Evolutionary conservation across 2,888 invertebrate genomes (phyloP).

Genomic region (Drosophila lutescens): DNA sequence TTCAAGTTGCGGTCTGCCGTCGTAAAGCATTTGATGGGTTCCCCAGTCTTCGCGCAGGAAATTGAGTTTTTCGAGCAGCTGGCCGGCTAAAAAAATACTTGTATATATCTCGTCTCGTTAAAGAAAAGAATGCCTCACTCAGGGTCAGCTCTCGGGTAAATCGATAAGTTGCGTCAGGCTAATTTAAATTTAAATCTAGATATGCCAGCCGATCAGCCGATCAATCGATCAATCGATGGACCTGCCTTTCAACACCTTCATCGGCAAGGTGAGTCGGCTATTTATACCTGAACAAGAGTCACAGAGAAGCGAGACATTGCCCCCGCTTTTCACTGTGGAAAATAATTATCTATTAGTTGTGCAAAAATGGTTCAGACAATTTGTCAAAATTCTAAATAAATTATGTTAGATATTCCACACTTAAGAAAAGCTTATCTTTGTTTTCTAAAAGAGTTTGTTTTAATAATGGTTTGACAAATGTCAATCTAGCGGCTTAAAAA

Average conservation of each 20-base stretch:
- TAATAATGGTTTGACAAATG: too few species aligned
- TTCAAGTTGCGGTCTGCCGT: slow-evolving; percentile 57
- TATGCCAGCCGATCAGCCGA: slow-evolving; percentile 57
- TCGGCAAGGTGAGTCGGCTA: slow-evolving; percentile 52
- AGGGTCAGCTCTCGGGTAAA: slow-evolving; percentile 66
- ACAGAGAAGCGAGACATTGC: slow-evolving; percentile 11
- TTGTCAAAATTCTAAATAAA: too few species aligned
- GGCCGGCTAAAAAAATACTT: slow-evolving; percentile 39
- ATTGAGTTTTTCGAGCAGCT: slow-evolving; percentile 80
- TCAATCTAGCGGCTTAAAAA: too few species aligned
- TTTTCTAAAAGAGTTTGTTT: too few species aligned
- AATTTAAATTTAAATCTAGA: slow-evolving; percentile 62
- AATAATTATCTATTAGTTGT: too few species aligned
- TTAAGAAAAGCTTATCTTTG: too few species aligned
- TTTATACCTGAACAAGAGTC: slow-evolving; percentile 39
- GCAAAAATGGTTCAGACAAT: too few species aligned
- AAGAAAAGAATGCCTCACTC: slow-evolving; percentile 43
- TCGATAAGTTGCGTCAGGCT: slow-evolving; percentile 52
- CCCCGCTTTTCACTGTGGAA: not conserved
- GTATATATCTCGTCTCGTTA: not conserved
- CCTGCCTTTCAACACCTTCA: slow-evolving; percentile 68
- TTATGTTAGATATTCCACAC: too few species aligned
- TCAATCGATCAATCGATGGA: slow-evolving; percentile 32
- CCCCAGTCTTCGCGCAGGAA: slow-evolving; percentile 71
- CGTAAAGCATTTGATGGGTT: slow-evolving; percentile 73